Evolutionary conservation across 1,140 invertebrate species (phyloP), one percentile per base, ranked within the genome.

Genomic region (Drosophila sucinea): DNA sequence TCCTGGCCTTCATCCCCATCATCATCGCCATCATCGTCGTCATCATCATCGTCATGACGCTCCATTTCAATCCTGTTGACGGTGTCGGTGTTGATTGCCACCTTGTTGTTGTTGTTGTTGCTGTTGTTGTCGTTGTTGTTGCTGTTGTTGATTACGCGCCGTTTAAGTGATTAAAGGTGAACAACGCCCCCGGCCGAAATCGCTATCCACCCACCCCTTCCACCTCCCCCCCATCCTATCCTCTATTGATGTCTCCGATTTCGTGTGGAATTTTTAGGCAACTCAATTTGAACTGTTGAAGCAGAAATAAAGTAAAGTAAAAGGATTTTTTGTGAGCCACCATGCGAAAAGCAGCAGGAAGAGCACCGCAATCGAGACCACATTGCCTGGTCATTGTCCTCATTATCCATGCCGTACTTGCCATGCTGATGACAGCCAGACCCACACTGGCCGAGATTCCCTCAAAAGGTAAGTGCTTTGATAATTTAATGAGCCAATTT

Each of bases 111-210:
- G 40, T 41, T 80, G 68, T 17, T 17, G 17, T 70, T 51, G 54
- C 38, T 69, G 67, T 10, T 69, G 40, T 41, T 80, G 68, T 17
- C 79, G 63, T 67, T 77, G 64, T 11, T 66, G 38, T 66, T 71
- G 62, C 66, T 81, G 79, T 51, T 79, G 67, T 70, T 86, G 84
- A 87, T 86, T 86, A 86, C 79, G 77, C 76, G 79, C 67, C 84
- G 74, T 87, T 87, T 89, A 87, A 83, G 84, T 87, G 83, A 87
- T 87, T 87, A 87, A 87, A 89, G 83, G 83, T 87, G 80, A 87
- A 51, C 44, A 51, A 51, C 44, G 44, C 44, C 44, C 44, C 44
- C 44, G 44, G 44, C 27, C 44, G 25, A 51, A 83, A 87, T 67
- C 61, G 79, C 77, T 78, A 55, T 30, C 60, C 35, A 40, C 35